Evolutionary conservation across 2,797 vertebrate genomes (phyloP).

Genomic region (Chrosomus eos): DNA sequence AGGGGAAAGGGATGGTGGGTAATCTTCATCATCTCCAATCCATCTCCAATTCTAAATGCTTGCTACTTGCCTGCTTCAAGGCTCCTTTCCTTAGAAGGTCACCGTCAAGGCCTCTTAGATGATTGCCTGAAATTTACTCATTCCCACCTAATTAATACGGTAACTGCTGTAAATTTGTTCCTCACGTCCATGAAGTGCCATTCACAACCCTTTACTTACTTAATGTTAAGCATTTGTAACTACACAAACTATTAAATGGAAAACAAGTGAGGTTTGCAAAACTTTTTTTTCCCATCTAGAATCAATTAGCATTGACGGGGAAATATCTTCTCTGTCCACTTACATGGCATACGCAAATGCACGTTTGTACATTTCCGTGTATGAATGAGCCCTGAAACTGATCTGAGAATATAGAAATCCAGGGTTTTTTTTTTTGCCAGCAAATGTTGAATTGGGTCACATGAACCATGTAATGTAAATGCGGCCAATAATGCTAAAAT

Average conservation of each 20-base stretch:
- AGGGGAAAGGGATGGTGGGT: background rate
- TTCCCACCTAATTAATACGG: background rate
- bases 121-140: background rate
- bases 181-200: background rate
- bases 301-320: background rate
- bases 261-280: background rate
- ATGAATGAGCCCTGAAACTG: too few species aligned
- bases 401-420: too few species aligned
- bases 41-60: background rate
- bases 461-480: too few species aligned
- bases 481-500: too few species aligned
- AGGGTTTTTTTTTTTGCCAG: too few species aligned
- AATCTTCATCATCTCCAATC: slow-evolving; percentile 23
- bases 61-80: background rate
- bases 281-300: background rate
- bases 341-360: too few species aligned
- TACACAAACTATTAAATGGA: background rate
- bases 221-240: background rate
- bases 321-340: too few species aligned
- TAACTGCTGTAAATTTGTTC: background rate
- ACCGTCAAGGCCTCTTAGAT: background rate
- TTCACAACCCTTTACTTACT: background rate
- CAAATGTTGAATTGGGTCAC: too few species aligned
- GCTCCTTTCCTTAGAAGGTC: background rate
- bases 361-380: too few species aligned